Conservation (phyloP, 2,797 vertebrate genomes). For the Furcifer pardalis region DNA sequence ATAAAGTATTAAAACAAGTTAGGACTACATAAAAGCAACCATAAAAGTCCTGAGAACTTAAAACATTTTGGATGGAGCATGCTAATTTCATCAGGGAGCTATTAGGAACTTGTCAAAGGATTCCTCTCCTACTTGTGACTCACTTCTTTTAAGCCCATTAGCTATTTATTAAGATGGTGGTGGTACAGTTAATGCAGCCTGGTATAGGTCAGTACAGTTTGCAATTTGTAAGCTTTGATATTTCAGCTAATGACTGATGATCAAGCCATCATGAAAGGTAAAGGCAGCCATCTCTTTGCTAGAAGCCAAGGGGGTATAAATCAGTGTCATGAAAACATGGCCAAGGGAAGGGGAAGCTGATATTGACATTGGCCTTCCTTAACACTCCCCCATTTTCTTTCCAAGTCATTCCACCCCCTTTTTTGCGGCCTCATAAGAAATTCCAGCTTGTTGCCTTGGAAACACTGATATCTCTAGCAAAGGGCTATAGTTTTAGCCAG, state of each 20-base stretch:
- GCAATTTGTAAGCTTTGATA: not conserved
- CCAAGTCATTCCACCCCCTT: slow-evolving; percentile 7
- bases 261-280: not conserved
- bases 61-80: not conserved
- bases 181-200: not conserved
- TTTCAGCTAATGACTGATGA: not conserved
- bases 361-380: not conserved
- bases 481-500: slow-evolving; percentile 6
- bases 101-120: not conserved
- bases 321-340: not conserved
- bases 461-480: slow-evolving; percentile 33
- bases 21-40: not conserved
- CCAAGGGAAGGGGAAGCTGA: not conserved
- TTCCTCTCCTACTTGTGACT: not conserved
- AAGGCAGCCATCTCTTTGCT: not conserved
- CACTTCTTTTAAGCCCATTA: not conserved
- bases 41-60: not conserved
- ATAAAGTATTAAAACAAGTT: not conserved
- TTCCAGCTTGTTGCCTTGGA: slow-evolving; percentile 36
- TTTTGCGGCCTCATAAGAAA: slow-evolving; percentile 24
- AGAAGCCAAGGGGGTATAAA: not conserved
- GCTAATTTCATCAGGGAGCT: not conserved
- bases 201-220: not conserved
- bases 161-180: not conserved
- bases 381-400: slow-evolving; percentile 5